Conservation (phyloP, 2,888 invertebrate species). For the Argynnis bischoffii region DNA sequence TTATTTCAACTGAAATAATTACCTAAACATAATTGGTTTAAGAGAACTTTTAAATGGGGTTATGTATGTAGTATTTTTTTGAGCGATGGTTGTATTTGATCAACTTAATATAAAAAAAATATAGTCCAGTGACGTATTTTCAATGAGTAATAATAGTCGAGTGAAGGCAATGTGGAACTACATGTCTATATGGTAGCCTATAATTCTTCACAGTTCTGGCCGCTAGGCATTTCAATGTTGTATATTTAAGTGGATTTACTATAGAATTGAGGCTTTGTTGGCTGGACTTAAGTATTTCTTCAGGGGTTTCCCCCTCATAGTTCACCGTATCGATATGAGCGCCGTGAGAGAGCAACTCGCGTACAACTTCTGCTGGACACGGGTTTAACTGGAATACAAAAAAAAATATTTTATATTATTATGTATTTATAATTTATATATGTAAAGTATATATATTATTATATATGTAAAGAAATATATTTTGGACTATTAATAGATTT, state of each 20-base stretch:
- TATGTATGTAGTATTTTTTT: too few species aligned
- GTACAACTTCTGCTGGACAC: slow-evolving; percentile 87
- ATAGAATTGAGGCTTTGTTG: slow-evolving; percentile 85
- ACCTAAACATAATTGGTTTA: too few species aligned
- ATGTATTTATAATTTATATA: too few species aligned
- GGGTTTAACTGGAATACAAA: slow-evolving; percentile 72
- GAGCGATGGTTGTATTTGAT: too few species aligned
- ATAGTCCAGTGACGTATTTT: slow-evolving; percentile 40
- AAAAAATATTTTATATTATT: too few species aligned
- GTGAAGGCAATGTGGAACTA: slow-evolving; percentile 80
- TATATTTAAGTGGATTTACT: slow-evolving; percentile 89
- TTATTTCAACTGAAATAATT: too few species aligned
- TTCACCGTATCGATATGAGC: slow-evolving; percentile 93
- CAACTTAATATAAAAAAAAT: background rate
- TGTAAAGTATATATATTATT: too few species aligned
- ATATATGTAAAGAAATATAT: too few species aligned
- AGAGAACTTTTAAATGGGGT: too few species aligned
- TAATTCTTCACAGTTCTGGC: slow-evolving; percentile 90
- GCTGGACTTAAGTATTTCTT: slow-evolving; percentile 82
- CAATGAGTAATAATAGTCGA: slow-evolving; percentile 73
- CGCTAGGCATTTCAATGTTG: slow-evolving; percentile 92
- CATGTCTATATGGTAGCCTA: slow-evolving; percentile 84
- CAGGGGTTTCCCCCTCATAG: slow-evolving; percentile 88
- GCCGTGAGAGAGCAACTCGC: slow-evolving; percentile 88
- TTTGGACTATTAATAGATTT: too few species aligned